These are phyloP conservation scores for Fregata magnificens DNA, from an alignment of 2,113 vertebrate species.

Conservation along the genomic window DNA sequence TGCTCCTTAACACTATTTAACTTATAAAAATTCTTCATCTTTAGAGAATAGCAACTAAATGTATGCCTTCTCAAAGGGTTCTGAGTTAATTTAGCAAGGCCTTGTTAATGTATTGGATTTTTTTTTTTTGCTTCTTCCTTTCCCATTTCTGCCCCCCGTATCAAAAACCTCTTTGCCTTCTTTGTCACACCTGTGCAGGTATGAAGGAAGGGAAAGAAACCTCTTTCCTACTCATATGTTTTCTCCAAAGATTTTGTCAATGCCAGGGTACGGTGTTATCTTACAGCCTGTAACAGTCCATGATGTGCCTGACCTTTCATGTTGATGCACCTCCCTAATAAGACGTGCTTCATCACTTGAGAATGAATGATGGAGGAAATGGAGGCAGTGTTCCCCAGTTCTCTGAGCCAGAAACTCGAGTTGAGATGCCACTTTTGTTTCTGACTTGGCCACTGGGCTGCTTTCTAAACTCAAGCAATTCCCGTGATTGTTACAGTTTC, in stretches of 20 bases:
- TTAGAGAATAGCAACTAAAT: not conserved
- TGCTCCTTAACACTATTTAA: not conserved
- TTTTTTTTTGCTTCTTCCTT: not conserved
- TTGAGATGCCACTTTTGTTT: not conserved
- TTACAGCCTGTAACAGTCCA: not conserved
- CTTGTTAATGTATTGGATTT: not conserved
- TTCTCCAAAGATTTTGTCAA: not conserved
- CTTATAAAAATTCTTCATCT: not conserved
- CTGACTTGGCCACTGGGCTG: not conserved
- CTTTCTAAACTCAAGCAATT: not conserved
- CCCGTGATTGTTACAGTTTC: not conserved
- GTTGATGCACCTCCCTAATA: not conserved
- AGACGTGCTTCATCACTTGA: not conserved
- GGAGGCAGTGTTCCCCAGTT: not conserved
- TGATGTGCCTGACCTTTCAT: not conserved
- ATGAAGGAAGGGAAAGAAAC: not conserved
- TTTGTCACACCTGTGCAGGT: not conserved
- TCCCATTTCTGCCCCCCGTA: not conserved
- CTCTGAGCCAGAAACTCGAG: rapidly evolving
- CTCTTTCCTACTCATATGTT: not conserved
- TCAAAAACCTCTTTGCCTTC: not conserved
- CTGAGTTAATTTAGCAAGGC: not conserved
- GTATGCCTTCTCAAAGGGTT: not conserved
- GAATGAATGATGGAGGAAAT: not conserved
- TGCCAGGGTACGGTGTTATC: not conserved